These are phyloP conservation scores for Heteromyza rotundicornis DNA, from an alignment of 2,888 invertebrate genomes.

Conservation along the genomic window DNA sequence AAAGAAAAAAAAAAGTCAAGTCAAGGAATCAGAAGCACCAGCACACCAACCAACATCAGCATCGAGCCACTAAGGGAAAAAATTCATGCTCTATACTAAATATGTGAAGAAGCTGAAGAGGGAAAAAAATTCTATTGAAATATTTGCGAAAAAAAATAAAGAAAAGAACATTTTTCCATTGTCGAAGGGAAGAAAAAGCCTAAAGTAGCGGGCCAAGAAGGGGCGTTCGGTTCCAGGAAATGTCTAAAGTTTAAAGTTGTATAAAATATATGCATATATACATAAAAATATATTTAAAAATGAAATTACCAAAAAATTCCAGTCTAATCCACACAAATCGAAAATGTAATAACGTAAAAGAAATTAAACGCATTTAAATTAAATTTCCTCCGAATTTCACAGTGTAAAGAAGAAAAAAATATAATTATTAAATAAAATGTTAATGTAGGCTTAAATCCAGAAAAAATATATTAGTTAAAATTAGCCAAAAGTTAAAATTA, in stretches of 20 bases:
- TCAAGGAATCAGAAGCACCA: not conserved
- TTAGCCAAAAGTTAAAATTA: slow-evolving; percentile 34
- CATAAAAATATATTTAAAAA: too few species aligned
- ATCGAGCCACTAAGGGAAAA: slow-evolving; percentile 7
- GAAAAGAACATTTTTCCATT: not conserved
- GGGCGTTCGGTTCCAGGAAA: too few species aligned
- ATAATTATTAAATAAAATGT: slow-evolving; percentile 11
- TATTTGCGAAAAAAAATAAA: not conserved
- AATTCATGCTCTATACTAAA: slow-evolving; percentile 7
- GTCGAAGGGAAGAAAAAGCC: not conserved
- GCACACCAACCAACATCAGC: not conserved
- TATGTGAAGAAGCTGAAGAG: not conserved
- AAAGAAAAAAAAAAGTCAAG: not conserved
- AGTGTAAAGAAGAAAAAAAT: not conserved
- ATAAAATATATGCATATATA: too few species aligned
- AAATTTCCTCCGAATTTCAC: not conserved
- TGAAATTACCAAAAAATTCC: too few species aligned
- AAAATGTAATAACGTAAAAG: not conserved
- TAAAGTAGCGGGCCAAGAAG: not conserved
- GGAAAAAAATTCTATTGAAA: not conserved
- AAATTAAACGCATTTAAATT: not conserved
- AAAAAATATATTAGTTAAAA: slow-evolving; percentile 19
- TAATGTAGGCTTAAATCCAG: slow-evolving; percentile 2
- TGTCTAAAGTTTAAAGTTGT: too few species aligned
- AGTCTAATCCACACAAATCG: too few species aligned